phyloP scores from a whole-genome alignment of 1,140 invertebrate genomes.

The Trichonephila clavipes region DNA sequence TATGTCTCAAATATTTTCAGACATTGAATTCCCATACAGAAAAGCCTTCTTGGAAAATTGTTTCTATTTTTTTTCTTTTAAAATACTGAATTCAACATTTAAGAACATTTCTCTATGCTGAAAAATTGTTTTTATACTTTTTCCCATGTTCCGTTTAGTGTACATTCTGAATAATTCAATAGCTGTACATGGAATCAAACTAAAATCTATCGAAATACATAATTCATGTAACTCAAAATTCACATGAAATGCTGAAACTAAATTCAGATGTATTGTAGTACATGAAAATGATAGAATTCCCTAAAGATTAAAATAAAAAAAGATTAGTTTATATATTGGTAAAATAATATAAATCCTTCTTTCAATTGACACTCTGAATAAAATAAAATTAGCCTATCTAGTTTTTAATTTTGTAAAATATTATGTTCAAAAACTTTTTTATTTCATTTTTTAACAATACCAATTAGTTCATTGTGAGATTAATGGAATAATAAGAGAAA shows the following conservation, averaged over 20 bases:
- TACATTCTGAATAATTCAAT: conserved; percentile 4
- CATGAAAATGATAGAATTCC: background rate
- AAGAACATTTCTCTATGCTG: background rate
- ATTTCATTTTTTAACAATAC: too few relatives aligned
- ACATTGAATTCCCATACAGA: too few relatives aligned
- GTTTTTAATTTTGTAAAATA: too few relatives aligned
- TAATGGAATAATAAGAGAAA: too few relatives aligned
- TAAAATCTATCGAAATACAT: conserved; percentile 31
- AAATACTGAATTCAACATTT: background rate
- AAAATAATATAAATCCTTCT: too few relatives aligned
- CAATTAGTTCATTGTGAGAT: too few relatives aligned
- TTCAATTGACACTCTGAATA: too few relatives aligned
- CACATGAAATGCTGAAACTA: background rate
- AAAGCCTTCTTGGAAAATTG: too few relatives aligned
- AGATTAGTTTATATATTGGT: too few relatives aligned
- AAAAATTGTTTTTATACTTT: background rate
- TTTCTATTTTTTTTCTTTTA: background rate
- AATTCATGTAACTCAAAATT: conserved; percentile 6
- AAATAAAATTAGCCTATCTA: too few relatives aligned
- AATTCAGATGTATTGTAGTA: background rate
- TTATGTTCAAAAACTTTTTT: too few relatives aligned
- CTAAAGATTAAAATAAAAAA: background rate
- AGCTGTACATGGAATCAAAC: conserved; percentile 8
- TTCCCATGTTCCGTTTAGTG: background rate
- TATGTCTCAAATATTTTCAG: too few relatives aligned